These are phyloP conservation scores for Oasisia sp. DNA, from an alignment of 2,888 invertebrate genomes.

Conservation along the genomic window DNA sequence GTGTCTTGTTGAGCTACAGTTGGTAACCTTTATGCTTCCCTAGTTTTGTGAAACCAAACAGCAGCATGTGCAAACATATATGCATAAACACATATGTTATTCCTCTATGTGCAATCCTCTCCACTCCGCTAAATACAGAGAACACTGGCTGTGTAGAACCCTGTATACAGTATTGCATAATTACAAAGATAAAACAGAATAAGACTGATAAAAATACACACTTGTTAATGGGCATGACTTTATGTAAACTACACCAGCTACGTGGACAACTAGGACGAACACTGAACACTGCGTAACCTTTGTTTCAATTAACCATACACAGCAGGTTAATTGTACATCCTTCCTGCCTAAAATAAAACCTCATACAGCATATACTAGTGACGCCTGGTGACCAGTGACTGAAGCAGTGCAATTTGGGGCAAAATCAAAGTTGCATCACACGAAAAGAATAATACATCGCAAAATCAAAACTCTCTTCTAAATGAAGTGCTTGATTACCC, in stretches of 20 bases:
- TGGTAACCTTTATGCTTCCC: not conserved
- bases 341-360: not conserved
- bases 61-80: not conserved
- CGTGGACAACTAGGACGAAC: not conserved
- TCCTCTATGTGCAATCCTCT: not conserved
- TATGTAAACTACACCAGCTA: not conserved
- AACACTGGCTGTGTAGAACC: not conserved
- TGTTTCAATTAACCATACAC: not conserved
- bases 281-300: not conserved
- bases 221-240: not conserved
- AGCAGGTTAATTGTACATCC: not conserved
- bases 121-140: not conserved
- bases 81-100: not conserved
- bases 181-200: not conserved
- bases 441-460: not conserved
- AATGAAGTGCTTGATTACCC: not conserved
- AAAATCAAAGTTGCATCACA: not conserved
- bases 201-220: not conserved
- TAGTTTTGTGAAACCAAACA: not conserved
- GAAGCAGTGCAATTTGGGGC: slow-evolving; percentile 12
- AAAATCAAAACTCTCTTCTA: not conserved
- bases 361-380: not conserved
- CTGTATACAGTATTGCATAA: slow-evolving; percentile 2
- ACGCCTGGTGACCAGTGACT: not conserved
- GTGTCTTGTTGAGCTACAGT: not conserved